Evolutionary conservation across 2,113 vertebrate species (phyloP), one percentile per base, ranked within the genome.

Genomic region (Zootoca vivipara): DNA sequence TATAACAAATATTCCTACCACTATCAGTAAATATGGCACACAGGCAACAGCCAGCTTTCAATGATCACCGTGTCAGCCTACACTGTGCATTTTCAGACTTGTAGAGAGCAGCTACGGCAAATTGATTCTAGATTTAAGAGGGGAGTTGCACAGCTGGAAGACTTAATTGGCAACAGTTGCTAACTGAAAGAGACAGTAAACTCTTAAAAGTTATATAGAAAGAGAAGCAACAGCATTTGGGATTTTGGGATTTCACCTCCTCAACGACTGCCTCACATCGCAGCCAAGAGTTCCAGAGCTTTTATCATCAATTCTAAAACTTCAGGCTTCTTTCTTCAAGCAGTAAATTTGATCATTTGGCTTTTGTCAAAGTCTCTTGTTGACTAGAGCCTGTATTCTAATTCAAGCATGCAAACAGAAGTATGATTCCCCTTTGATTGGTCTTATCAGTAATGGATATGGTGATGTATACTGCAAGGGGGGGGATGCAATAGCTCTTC

Each of bases 141-240:
- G 42, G 30, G 20, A 9, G 35, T 40, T 82, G 92, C 62, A 64
- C 90, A 94, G 79, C 87, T 87, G 78, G 46, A 91, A n/a, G 85
- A 46, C 85, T 91, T 93, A 93, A 64, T 62, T 87, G 56, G 65
- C 89, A 83, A 92, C 88, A 9, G 18, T 94, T 86, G 89, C 81
- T 83, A 89, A 92, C 85, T 65, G 52, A 87, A 75, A 82, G 16
- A 90, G 91, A 90, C 72, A 92, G 78, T 70, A 77, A 78, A 87
- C 35, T 90, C 35, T 64, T 81, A 74, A 70, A 93, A 89, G 26
- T 13, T 72, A 35, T 86, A 86, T 89, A 89, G 38, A 77, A 74
- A 67, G 40, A 69, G 0, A 0, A 82, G 35, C 80, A 67, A 18
- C 35, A 83, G 18, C 7, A 35, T 80, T 80, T 20, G 30, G 78